phyloP scores from a whole-genome alignment of 2,797 vertebrate species.

The Epinephelus awoara region DNA sequence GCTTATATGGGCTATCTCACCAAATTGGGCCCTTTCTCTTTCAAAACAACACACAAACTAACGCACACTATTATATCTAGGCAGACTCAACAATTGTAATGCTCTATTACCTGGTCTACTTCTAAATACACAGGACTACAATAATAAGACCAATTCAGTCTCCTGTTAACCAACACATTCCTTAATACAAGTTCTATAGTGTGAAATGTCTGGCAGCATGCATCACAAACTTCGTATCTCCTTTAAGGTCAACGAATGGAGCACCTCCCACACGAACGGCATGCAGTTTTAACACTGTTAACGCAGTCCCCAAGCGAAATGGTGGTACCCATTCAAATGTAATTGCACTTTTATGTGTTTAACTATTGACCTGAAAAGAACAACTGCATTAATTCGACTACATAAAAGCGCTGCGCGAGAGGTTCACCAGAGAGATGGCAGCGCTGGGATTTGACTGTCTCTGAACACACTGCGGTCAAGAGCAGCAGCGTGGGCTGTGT shows the following conservation, averaged over 20 bases:
- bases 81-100: background rate
- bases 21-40: background rate
- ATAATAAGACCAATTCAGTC: conserved; percentile 6
- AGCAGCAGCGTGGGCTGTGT: conserved; percentile 50
- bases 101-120: background rate
- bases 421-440: conserved; percentile 64
- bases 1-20: background rate
- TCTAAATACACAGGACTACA: background rate
- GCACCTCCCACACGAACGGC: conserved; percentile 50
- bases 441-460: conserved; percentile 58
- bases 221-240: conserved; percentile 51
- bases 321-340: conserved; percentile 79
- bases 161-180: conserved; percentile 8
- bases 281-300: conserved; percentile 70
- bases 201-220: conserved; percentile 30
- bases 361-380: conserved; percentile 90
- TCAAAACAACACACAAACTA: conserved; percentile 1
- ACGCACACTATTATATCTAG: background rate
- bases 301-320: conserved; percentile 66
- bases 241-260: conserved; percentile 54
- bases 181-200: conserved; percentile 23
- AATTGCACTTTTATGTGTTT: conserved; percentile 88
- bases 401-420: conserved; percentile 79
- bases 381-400: conserved; percentile 84
- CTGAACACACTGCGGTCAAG: conserved; percentile 62